phyloP scores from a whole-genome alignment of 2,888 invertebrate species.

The Liposcelis brunnea region DNA sequence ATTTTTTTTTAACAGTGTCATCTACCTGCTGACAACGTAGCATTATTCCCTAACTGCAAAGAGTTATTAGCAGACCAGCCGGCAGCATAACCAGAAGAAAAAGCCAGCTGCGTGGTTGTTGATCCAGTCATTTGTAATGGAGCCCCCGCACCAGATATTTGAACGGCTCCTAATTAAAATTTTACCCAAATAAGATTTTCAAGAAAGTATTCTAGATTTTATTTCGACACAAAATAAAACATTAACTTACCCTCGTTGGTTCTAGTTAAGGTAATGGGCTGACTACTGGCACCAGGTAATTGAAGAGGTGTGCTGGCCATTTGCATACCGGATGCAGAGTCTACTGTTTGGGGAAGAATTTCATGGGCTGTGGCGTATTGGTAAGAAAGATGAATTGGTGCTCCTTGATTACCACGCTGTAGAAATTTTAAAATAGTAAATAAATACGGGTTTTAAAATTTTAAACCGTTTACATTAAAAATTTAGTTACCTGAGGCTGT shows the following conservation, averaged over 20 bases:
- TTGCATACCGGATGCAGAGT: background rate
- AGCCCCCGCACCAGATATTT: too few species aligned
- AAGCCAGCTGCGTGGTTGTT: too few species aligned
- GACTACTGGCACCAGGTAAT: background rate
- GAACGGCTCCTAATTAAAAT: too few species aligned
- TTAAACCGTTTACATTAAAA: background rate
- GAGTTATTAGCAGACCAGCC: too few species aligned
- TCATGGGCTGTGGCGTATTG: slow-evolving; percentile 1
- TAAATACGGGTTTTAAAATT: background rate
- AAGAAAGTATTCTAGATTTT: too few species aligned
- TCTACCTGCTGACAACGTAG: too few species aligned
- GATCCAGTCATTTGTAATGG: too few species aligned
- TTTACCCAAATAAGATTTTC: too few species aligned
- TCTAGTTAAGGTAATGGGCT: slow-evolving; percentile 3
- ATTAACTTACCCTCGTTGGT: slow-evolving; percentile 4
- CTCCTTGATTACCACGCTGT: slow-evolving; percentile 4
- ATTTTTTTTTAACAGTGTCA: too few species aligned
- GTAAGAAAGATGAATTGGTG: background rate
- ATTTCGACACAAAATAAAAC: too few species aligned
- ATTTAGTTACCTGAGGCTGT: background rate
- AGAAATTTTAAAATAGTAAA: background rate
- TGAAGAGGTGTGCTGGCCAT: slow-evolving; percentile 6
- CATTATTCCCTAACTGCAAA: too few species aligned
- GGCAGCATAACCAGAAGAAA: too few species aligned
- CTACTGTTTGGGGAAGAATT: background rate